Conservation (phyloP, 2,113 vertebrate species). For the Acanthochromis polyacanthus region DNA sequence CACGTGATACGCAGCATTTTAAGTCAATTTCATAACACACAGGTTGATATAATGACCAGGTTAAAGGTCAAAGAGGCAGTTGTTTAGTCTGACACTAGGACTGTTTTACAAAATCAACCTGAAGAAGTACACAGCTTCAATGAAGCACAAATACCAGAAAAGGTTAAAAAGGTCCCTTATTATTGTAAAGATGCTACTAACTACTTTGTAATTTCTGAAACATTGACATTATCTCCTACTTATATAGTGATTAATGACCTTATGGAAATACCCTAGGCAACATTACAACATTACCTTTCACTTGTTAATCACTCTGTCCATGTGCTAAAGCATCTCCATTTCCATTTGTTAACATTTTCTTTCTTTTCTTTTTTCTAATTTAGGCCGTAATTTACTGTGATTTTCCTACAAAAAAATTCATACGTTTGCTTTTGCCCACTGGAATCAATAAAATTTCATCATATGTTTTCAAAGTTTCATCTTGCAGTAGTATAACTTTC, state of each 20-base stretch:
- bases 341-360: background rate
- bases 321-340: background rate
- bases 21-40: constrained; percentile 50
- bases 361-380: background rate
- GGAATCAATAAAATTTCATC: background rate
- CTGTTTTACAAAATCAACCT: constrained; percentile 14
- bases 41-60: constrained; percentile 38
- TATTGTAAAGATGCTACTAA: background rate
- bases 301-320: background rate
- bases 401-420: background rate
- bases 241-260: too few relatives aligned
- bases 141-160: background rate
- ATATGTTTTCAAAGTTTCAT: constrained; percentile 4
- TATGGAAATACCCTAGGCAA: too few relatives aligned
- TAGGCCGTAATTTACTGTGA: background rate
- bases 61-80: constrained; percentile 26
- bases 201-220: background rate
- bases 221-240: background rate
- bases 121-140: background rate
- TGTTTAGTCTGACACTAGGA: constrained; percentile 28
- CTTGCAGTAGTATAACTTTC: background rate
- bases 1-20: constrained; percentile 50
- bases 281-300: too few relatives aligned
- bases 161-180: background rate
- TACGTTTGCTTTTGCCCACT: background rate